These are phyloP conservation scores for Apogon talboti DNA, from an alignment of 2,797 vertebrate genomes.

Conservation along the genomic window DNA sequence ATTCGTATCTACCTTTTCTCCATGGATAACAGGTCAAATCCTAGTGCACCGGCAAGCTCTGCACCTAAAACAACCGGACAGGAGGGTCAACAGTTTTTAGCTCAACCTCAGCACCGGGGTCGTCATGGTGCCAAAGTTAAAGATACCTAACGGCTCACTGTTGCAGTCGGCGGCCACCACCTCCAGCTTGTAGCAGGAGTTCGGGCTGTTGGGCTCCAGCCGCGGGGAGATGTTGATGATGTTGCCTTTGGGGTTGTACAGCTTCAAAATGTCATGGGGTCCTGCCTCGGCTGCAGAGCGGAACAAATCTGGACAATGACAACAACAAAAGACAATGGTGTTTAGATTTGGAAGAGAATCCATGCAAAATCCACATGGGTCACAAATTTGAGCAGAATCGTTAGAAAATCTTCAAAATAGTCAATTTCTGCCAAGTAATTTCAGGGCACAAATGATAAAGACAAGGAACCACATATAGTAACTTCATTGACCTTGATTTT, in stretches of 20 bases:
- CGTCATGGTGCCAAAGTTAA: not conserved
- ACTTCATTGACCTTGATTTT: too few relatives aligned
- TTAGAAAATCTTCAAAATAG: too few relatives aligned
- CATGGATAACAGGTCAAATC: constrained; percentile 85
- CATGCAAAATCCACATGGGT: too few relatives aligned
- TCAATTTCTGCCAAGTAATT: too few relatives aligned
- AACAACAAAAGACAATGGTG: not conserved
- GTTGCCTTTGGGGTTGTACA: constrained; percentile 86
- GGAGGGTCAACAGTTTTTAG: not conserved
- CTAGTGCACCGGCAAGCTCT: constrained; percentile 77
- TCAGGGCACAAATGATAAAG: too few relatives aligned
- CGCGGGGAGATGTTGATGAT: constrained; percentile 86
- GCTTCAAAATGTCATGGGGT: constrained; percentile 85
- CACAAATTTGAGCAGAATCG: too few relatives aligned
- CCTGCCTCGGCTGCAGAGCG: constrained; percentile 84
- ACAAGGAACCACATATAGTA: too few relatives aligned
- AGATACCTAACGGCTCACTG: constrained; percentile 82
- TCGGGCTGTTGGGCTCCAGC: constrained; percentile 78
- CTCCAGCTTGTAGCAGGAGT: constrained; percentile 83
- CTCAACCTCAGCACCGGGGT: not conserved
- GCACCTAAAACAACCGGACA: constrained; percentile 61
- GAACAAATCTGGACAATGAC: constrained; percentile 81
- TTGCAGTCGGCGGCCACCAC: constrained; percentile 85
- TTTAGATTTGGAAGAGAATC: not conserved
- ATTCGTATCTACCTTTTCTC: constrained; percentile 81